Base-by-base conservation (phyloP, 2,113 vertebrate species). In the Nannobrachium achirus region DNA sequence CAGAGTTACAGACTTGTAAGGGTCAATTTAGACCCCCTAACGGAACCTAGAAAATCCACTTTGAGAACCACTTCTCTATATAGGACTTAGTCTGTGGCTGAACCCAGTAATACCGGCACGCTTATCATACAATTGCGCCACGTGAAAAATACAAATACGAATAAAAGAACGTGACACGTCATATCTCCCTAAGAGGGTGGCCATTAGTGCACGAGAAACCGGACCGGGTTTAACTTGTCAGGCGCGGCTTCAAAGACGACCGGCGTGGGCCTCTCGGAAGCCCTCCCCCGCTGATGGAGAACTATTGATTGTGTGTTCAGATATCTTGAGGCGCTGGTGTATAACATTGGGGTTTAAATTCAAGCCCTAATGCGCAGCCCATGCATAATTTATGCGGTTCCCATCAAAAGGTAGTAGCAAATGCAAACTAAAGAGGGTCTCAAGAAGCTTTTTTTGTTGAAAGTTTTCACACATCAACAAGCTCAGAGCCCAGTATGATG, bases 251-350 rank as follows among this genome's bases (percentile, higher is more conserved):
- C 90, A 93, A 91, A 92, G 90, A 86, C 63, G 70, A 70, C 3
- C 79, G 72, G 81, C 79, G 82, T 84, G 86, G 89, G 81, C 84
- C 88, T 84, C 80, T 80, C 64, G 75, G 72, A 89, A 87, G 86
- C 76, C 87, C 11, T 80, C 79, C 63, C 63, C 7, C 78, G 84
- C 85, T 91, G 87, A 92, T 91, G 83, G 88, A 89, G 90, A 91
- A 89, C 86, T 91, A 93, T 92, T 83, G 89, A 90, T 92, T 88
- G 81, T 80, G 80, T 90, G 80, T 87, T 90, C 88, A 92, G 89
- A 91, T 91, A 90, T 92, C 90, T 91, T 67, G 66, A 89, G 89
- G 88, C 73, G 49, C 81, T 90, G 82, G 82, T 90, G 87, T 90
- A 90, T 82, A 90, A 88, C 82, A 86, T 79, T 83, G 78, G 86